Base-by-base conservation (phyloP, 2,888 invertebrate genomes). In the Euzophera pinguis region DNA sequence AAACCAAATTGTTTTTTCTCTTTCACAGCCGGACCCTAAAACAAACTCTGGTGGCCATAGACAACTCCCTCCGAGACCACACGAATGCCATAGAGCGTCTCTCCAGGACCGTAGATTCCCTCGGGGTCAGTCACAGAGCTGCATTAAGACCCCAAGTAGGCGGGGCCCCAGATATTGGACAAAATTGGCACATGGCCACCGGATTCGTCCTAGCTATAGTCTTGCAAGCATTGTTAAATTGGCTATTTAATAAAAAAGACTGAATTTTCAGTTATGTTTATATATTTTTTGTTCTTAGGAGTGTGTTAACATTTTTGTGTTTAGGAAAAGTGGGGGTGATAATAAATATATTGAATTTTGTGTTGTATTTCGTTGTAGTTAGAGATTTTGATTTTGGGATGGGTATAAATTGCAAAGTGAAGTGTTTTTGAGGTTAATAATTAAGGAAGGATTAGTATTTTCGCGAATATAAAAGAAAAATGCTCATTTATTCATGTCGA, bases 61-160 rank as follows among this genome's bases (percentile, higher is more conserved):
- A 91, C 62, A 61, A 76, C 0, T 75, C 90, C 0, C 65, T 92
- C 1, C 81, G 91, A n/a, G 90, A 91, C 0, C 92, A 92, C 53
- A 78, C 89, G 0, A 52, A 73, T 1, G 91, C 92, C 9, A 74
- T 92, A 29, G 85, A 88, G 12, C 61, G 82, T 0, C 62, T 90
- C 0, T 64, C 78, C 0, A 78, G 65, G 16, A 75, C 72, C 0
- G 78, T 90, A 0, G 84, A 85, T 1, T 43, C 62, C 0, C 55
- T 89, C 0, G 61, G 59, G 4, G 80, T 81, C 3, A 61, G 62
- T 0, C 79, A 81, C 1, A 57, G 59, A 0, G 59, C 63, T 0
- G 52, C 61, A 10, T 57, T 79, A 0, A 72, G 77, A 0, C 77
- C 75, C 7, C 74, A 70, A 49, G 54, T 75, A 0, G 77, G 71